Conservation (phyloP, 1,140 invertebrate genomes). For the Rhynchophorus ferrugineus region DNA sequence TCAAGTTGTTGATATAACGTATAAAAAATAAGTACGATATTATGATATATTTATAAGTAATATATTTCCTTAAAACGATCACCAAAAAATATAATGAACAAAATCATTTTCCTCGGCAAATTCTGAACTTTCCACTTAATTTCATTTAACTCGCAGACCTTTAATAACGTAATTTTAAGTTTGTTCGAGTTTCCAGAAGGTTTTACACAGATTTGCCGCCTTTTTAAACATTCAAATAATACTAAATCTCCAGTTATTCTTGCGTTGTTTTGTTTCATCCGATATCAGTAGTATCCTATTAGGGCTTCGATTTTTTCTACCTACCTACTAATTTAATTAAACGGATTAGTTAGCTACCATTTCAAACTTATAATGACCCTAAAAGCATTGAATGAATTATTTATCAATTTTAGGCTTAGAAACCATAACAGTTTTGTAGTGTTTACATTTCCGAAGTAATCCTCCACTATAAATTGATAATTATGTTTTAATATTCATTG, state of each 20-base stretch:
- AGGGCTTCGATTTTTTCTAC: no score
- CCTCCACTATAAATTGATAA: not conserved
- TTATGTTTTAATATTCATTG: not conserved
- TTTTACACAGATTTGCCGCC: not conserved
- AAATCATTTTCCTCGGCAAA: not conserved
- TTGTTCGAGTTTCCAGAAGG: not conserved
- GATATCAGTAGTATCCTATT: no score
- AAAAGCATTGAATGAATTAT: not conserved
- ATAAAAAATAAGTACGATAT: no score
- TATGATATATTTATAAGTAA: not conserved
- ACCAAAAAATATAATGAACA: not conserved
- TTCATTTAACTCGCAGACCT: not conserved
- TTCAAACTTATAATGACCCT: not conserved
- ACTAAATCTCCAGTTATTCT: no score
- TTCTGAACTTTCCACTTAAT: not conserved
- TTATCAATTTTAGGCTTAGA: not conserved
- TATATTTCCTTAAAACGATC: not conserved
- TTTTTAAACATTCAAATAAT: not conserved
- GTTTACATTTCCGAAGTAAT: not conserved
- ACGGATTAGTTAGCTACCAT: not conserved
- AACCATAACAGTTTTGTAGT: not conserved
- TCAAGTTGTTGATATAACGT: no score
- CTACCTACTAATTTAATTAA: no score
- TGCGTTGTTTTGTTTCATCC: no score
- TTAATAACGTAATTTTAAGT: not conserved